Conservation (phyloP, 2,888 invertebrate species). For the Ennomos fuscantarius region DNA sequence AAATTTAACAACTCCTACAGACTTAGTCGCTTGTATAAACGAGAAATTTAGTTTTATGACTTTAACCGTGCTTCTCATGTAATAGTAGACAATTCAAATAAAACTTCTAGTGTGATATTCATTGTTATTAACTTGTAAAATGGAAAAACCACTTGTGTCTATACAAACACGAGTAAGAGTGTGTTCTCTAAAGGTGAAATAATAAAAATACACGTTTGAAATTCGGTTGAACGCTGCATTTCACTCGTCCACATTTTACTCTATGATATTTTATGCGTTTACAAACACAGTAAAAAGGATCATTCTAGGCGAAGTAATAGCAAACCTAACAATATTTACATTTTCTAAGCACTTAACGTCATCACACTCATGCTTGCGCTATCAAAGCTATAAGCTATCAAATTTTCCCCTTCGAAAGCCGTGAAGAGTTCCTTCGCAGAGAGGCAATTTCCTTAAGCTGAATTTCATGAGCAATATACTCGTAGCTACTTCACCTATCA, state of each 20-base stretch:
- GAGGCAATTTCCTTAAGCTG: conserved; percentile 81
- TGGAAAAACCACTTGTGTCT: no score
- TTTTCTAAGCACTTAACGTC: conserved; percentile 55
- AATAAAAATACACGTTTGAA: no score
- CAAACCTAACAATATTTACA: conserved; percentile 33
- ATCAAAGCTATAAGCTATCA: conserved; percentile 77
- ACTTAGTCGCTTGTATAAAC: no score
- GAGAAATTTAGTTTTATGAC: no score
- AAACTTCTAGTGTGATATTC: no score
- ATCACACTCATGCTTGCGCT: conserved; percentile 58
- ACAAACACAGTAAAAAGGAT: conserved; percentile 10
- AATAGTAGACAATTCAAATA: no score
- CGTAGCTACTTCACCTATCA: conserved; percentile 62
- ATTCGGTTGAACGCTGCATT: no score
- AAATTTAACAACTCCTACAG: no score
- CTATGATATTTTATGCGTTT: neutral
- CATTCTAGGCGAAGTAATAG: conserved; percentile 13
- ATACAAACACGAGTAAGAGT: no score
- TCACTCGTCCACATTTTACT: neutral
- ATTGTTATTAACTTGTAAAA: no score
- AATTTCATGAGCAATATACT: conserved; percentile 79
- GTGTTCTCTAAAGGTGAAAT: no score
- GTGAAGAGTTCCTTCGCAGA: conserved; percentile 67
- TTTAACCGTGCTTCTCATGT: no score
- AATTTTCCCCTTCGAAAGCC: conserved; percentile 72